Percentiles rank a stretch among this genome's conserved stretches.
phyloP scores from a whole-genome alignment of 2,888 invertebrate species.

The Thymelicus sylvestris region DNA sequence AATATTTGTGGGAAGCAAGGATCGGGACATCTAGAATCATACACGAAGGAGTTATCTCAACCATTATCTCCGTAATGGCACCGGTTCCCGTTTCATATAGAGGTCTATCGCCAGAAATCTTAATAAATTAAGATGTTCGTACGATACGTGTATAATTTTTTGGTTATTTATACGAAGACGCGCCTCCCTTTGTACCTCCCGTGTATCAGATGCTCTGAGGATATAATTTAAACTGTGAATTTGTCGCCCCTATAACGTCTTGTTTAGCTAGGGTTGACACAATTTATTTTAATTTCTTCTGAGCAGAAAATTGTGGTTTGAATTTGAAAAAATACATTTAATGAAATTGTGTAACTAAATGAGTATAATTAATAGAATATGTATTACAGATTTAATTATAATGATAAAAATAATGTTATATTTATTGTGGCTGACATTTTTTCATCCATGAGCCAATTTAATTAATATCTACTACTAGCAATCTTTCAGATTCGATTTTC shows the following conservation, averaged over 20 bases:
- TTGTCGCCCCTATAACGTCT: conserved; percentile 60
- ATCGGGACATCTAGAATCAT: conserved; percentile 1
- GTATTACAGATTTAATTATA: too few relatives aligned
- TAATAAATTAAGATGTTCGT: conserved; percentile 30
- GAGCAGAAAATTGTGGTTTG: too few relatives aligned
- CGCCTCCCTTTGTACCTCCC: conserved; percentile 62
- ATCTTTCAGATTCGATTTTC: too few relatives aligned
- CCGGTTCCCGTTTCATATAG: conserved; percentile 26
- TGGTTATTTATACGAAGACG: conserved; percentile 65
- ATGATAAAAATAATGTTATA: too few relatives aligned
- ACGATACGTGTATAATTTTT: conserved; percentile 61
- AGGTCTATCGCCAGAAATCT: conserved; percentile 21
- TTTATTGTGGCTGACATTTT: too few relatives aligned
- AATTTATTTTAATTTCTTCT: background rate
- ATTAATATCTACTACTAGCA: too few relatives aligned
- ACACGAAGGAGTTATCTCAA: conserved; percentile 13
- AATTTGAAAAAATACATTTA: too few relatives aligned
- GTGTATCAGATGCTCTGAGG: conserved; percentile 62
- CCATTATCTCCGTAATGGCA: conserved; percentile 26
- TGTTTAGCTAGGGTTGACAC: conserved; percentile 53
- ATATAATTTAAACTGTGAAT: conserved; percentile 42
- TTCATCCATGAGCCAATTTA: too few relatives aligned
- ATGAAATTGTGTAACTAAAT: too few relatives aligned
- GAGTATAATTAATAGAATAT: too few relatives aligned
- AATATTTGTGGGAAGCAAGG: background rate